Base-by-base conservation (phyloP, 2,113 vertebrate species). In the Mormyrus iriodes region DNA sequence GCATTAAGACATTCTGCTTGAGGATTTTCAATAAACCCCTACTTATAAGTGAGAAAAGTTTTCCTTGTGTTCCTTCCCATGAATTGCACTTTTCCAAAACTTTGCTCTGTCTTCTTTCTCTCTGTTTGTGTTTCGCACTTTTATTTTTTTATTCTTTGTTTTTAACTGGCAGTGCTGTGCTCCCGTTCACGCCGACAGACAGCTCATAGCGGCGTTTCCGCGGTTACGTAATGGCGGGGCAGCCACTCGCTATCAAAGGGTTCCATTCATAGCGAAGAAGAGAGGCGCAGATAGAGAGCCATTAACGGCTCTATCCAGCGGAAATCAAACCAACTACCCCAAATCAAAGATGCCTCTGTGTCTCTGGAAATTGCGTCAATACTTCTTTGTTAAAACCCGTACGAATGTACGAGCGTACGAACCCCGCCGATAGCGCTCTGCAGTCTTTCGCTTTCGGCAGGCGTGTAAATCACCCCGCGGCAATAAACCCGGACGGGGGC, bases 291-390 rank as follows among this genome's bases (percentile, higher is more conserved):
- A 31, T 53, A 86, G 27, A 53, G 51, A 86, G 6, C 48, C 31
- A 53, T 86, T 51, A 86, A 86, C 51, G 27, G 24, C 48, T 39
- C 51, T 48, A 86, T 51, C 85, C 48, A 53, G 19, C 49, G 49
- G 49, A 52, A n/a, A 21, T 84, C 44, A 42, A 84, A 84, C 39
- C 35, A 84, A 42, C 39, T 65, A 12, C 51, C 85, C 85, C n/a
- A 35, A 86, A 86, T 52, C 12, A 51, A 86, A 51, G 48, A 86
- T 53, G 85, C 85, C 48, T 52, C 27, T 86, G 51, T 53, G 49
- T 86, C 17, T 52, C 21, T 85, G 44, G 51, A 86, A 91, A 65
- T 58, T 89, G n/a, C 44, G n/a, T 46, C 39, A 61, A n/a, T 86
- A 61, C 35, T 10, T 85, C 7, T 31, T 3, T 87, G 82, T 84